A percentile compares a stretch with the other conserved stretches of the same genome.
Conservation (phyloP, 2,888 invertebrate species). For the Coenonympha arcania region DNA sequence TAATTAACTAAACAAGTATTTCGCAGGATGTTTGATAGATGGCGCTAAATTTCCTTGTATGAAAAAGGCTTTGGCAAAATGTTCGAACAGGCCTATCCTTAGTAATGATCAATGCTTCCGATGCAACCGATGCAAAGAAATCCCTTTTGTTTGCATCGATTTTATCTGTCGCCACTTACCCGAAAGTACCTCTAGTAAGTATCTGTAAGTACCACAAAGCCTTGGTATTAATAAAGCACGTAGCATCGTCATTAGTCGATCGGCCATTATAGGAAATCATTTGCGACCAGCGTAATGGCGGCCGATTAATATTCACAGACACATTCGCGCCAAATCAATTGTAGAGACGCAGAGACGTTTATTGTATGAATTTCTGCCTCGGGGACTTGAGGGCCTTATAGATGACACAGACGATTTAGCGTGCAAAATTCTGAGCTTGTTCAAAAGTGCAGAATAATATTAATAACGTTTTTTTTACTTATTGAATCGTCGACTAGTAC, state of each 20-base stretch:
- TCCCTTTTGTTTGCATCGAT: too few relatives aligned
- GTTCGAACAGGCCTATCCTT: too few relatives aligned
- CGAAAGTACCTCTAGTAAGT: background rate
- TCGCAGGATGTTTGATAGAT: too few relatives aligned
- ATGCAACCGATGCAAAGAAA: too few relatives aligned
- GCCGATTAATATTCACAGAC: slow-evolving; percentile 21
- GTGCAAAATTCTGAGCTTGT: background rate
- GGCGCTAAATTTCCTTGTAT: too few relatives aligned
- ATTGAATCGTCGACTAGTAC: background rate
- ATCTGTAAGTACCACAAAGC: background rate
- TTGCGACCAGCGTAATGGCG: slow-evolving; percentile 14
- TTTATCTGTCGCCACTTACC: background rate
- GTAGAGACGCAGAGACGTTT: slow-evolving; percentile 1
- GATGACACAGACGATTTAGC: background rate
- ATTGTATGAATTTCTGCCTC: background rate
- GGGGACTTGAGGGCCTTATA: background rate
- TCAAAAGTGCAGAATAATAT: background rate
- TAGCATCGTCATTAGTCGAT: slow-evolving; percentile 9
- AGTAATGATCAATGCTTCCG: too few relatives aligned
- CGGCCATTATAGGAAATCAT: slow-evolving; percentile 15
- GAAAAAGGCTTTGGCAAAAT: too few relatives aligned
- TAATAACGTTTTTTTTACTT: background rate
- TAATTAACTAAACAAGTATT: too few relatives aligned
- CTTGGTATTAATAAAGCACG: slow-evolving; percentile 9
- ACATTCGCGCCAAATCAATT: slow-evolving; percentile 19